These are phyloP conservation scores for Dasypus novemcinctus DNA, from an alignment of 2,113 vertebrate genomes.

Conservation along the genomic window DNA sequence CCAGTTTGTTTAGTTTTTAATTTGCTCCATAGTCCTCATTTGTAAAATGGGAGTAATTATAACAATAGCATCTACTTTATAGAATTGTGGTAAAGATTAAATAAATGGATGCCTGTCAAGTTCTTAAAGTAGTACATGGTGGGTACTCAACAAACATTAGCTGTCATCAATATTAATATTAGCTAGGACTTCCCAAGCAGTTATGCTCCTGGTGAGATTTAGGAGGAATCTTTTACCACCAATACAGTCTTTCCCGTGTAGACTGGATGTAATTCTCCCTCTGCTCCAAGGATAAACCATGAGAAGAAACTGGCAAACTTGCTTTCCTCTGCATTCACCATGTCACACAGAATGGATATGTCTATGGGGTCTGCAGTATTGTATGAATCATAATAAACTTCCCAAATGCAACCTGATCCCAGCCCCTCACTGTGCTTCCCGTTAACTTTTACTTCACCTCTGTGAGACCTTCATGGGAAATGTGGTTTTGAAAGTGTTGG, in stretches of 20 bases:
- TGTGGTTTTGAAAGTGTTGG: slow-evolving; percentile 68
- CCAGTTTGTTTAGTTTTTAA: neutral
- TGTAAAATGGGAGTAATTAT: neutral
- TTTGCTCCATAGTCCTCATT: neutral
- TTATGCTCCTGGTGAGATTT: neutral
- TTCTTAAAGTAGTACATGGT: neutral
- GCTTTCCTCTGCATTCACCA: neutral
- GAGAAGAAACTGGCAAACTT: neutral
- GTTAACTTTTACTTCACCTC: slow-evolving; percentile 62
- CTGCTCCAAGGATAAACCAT: neutral
- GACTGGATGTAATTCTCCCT: neutral
- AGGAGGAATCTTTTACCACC: neutral
- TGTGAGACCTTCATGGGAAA: slow-evolving; percentile 69
- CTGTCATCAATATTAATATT: neutral
- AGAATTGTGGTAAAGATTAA: neutral
- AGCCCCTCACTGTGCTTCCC: slow-evolving; percentile 43
- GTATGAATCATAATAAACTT: slow-evolving; percentile 40
- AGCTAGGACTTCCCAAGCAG: neutral
- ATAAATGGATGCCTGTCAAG: neutral
- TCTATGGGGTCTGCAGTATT: neutral
- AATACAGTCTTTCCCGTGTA: neutral
- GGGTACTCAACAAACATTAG: neutral
- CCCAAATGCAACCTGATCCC: slow-evolving; percentile 12
- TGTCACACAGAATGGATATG: neutral
- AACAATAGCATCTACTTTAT: neutral